Conservation (phyloP, 2,113 vertebrate species). For the Epinephelus lanceolatus region DNA sequence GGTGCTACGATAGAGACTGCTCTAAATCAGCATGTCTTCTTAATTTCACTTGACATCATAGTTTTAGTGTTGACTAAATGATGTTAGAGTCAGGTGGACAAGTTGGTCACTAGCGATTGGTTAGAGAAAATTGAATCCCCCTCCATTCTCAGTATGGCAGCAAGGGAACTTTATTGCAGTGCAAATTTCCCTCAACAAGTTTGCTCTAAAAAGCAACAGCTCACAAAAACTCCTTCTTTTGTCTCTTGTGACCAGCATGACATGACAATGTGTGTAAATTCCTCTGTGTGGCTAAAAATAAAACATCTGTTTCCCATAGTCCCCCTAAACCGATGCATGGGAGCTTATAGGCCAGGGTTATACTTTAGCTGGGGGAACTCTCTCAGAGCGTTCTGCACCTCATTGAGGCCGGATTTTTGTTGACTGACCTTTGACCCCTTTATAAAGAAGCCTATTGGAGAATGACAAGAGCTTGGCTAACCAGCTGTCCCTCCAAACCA, state of each 20-base stretch:
- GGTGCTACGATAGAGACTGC: too few relatives aligned
- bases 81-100: too few relatives aligned
- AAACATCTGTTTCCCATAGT: constrained; percentile 75
- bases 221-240: constrained; percentile 19
- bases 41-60: too few relatives aligned
- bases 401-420: constrained; percentile 31
- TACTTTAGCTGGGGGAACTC: constrained; percentile 24
- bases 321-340: constrained; percentile 43
- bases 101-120: too few relatives aligned
- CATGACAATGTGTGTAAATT: constrained; percentile 61
- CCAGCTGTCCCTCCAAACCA: constrained; percentile 62
- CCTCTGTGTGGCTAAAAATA: constrained; percentile 59
- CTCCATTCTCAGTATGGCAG: background rate
- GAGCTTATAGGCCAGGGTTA: constrained; percentile 36
- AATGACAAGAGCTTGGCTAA: constrained; percentile 37
- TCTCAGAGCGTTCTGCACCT: constrained; percentile 26
- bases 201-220: background rate
- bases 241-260: constrained; percentile 40
- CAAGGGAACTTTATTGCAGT: background rate
- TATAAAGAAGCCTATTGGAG: constrained; percentile 52
- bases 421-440: constrained; percentile 56
- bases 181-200: background rate
- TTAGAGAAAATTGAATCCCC: too few relatives aligned
- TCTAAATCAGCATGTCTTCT: too few relatives aligned
- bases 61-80: too few relatives aligned